Conservation (phyloP, 1,140 invertebrate species). For the Trichonephila inaurata region DNA sequence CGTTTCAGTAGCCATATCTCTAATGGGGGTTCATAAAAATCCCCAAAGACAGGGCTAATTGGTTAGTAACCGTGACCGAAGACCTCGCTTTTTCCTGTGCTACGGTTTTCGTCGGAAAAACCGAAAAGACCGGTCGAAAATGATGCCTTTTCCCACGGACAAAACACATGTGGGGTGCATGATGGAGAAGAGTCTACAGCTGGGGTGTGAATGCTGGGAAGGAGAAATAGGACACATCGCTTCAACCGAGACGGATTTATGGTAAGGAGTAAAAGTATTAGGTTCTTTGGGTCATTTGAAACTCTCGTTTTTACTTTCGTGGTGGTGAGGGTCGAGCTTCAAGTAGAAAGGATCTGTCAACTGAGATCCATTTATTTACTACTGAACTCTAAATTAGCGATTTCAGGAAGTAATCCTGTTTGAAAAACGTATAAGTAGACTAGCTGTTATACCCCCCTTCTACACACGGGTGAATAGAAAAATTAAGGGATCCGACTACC, state of each 20-base stretch:
- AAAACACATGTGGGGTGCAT: constrained; percentile 46
- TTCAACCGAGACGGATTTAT: constrained; percentile 55
- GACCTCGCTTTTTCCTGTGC: background rate
- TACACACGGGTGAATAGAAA: too few relatives aligned
- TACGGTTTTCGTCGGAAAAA: constrained; percentile 30
- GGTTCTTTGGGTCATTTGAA: constrained; percentile 47
- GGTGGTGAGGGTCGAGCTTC: background rate
- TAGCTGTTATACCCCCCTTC: background rate
- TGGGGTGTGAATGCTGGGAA: constrained; percentile 15
- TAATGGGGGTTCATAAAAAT: constrained; percentile 56
- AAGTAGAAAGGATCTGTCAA: constrained; percentile 29
- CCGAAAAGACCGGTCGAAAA: background rate
- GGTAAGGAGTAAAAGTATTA: background rate
- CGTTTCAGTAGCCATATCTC: constrained; percentile 24
- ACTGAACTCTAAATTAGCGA: constrained; percentile 7
- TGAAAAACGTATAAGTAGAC: background rate
- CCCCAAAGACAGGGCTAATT: constrained; percentile 45
- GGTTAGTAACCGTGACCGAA: constrained; percentile 52
- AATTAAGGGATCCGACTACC: too few relatives aligned
- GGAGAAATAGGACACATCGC: background rate
- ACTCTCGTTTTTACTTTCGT: background rate
- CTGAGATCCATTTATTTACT: constrained; percentile 52
- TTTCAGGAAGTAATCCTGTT: background rate
- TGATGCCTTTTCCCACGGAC: constrained; percentile 56
- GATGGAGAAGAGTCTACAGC: constrained; percentile 57